Percentiles rank a stretch among this genome's conserved stretches.
phyloP scores from a whole-genome alignment of 2,113 vertebrate genomes.

The Ciconia maguari region DNA sequence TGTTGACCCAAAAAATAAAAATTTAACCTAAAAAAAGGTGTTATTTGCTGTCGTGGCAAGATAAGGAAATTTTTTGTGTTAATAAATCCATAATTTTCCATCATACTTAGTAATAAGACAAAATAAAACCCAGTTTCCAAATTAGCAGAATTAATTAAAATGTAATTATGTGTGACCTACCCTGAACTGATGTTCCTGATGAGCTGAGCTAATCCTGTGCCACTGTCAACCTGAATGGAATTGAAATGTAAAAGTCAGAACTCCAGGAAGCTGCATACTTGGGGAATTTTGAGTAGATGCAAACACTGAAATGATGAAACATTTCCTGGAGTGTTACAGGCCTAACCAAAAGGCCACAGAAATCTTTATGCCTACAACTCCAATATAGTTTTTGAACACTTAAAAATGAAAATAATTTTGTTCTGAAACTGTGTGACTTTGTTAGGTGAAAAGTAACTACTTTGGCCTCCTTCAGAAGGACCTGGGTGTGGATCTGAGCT shows the following conservation, averaged over 20 bases:
- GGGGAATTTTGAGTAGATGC: background rate
- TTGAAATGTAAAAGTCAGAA: background rate
- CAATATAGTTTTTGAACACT: background rate
- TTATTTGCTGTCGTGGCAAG: background rate
- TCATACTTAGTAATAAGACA: background rate
- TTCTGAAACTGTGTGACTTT: background rate
- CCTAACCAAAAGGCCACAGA: background rate
- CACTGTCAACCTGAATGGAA: background rate
- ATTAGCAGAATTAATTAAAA: constrained; percentile 17
- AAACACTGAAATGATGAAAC: background rate
- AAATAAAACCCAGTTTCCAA: background rate
- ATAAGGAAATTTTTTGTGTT: background rate
- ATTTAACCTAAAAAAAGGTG: background rate
- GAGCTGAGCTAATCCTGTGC: background rate
- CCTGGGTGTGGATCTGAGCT: background rate
- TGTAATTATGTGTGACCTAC: constrained; percentile 11
- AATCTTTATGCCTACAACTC: background rate
- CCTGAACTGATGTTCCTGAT: constrained; percentile 5
- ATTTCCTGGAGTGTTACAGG: background rate
- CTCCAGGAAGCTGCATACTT: background rate
- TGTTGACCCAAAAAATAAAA: background rate
- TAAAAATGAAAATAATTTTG: background rate
- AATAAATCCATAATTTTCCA: background rate
- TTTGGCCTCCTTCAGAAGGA: background rate
- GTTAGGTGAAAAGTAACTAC: background rate